phyloP scores from a whole-genome alignment of 2,888 invertebrate species.

The Ligdia adustata region DNA sequence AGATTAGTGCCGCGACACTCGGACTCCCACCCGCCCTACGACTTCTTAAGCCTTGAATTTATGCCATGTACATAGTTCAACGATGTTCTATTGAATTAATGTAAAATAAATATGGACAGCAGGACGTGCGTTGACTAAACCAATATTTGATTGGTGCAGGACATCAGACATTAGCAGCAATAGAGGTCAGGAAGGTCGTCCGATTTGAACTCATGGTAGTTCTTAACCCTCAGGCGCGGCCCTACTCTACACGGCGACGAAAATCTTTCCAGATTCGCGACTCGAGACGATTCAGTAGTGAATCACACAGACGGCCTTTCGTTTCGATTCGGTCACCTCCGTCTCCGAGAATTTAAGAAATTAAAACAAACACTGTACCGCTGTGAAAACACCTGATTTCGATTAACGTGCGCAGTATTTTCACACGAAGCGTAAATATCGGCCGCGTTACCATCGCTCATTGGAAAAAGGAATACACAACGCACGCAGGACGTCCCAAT shows the following conservation, averaged over 20 bases:
- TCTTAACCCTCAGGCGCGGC: slow-evolving; percentile 25
- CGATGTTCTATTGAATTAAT: slow-evolving; percentile 9
- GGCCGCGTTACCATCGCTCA: slow-evolving; percentile 28
- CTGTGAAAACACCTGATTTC: slow-evolving; percentile 34
- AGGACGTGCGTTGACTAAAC: slow-evolving; percentile 22
- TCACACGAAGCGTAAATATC: slow-evolving; percentile 29
- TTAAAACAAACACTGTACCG: slow-evolving; percentile 36
- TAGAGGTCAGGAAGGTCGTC: slow-evolving; percentile 9
- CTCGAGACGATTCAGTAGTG: slow-evolving; percentile 46
- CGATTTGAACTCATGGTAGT: slow-evolving; percentile 13
- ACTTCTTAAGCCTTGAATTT: background rate
- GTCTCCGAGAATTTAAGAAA: slow-evolving; percentile 38
- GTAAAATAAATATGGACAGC: background rate
- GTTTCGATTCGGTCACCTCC: slow-evolving; percentile 47
- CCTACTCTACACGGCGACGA: slow-evolving; percentile 24
- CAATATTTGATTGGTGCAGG: slow-evolving; percentile 29
- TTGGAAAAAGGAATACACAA: slow-evolving; percentile 33
- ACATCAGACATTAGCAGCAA: slow-evolving; percentile 10
- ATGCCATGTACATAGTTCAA: background rate
- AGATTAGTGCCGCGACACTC: too few species aligned
- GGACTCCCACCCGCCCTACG: too few species aligned
- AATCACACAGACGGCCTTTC: slow-evolving; percentile 43
- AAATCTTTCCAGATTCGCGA: slow-evolving; percentile 26
- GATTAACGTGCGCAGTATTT: slow-evolving; percentile 32
- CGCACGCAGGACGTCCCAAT: slow-evolving; percentile 42